Evolutionary conservation across 2,113 vertebrate genomes (phyloP).

Genomic region (Muscicapa adusta): DNA sequence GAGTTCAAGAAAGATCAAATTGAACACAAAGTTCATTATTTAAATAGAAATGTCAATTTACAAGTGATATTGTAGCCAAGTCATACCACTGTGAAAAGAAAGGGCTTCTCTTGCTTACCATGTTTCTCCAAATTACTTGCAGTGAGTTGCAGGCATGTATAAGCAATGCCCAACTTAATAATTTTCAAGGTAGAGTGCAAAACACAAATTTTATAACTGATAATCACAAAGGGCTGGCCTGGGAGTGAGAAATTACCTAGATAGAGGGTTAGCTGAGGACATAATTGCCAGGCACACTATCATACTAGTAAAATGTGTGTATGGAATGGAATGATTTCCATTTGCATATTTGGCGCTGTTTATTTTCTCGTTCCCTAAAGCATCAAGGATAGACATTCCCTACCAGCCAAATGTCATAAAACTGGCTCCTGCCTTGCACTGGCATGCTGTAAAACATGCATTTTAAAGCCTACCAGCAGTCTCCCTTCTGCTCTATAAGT

Average conservation of each 20-base stretch:
- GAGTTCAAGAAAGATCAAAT: background rate
- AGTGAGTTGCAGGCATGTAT: background rate
- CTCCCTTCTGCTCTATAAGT: constrained; percentile 5
- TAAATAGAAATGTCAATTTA: background rate
- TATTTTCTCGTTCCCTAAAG: constrained; percentile 12
- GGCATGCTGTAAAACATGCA: background rate
- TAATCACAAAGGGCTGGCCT: background rate
- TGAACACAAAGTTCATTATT: background rate
- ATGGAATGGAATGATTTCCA: background rate
- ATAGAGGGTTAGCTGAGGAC: background rate
- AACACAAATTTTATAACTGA: background rate
- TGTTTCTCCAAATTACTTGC: background rate
- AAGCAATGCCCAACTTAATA: background rate
- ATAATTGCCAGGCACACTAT: background rate
- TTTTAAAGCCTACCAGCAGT: background rate
- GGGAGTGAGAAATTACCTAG: background rate
- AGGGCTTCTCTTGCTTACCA: background rate
- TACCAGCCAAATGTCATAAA: constrained; percentile 23
- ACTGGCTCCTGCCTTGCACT: background rate
- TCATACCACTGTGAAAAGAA: background rate
- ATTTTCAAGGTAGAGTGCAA: background rate
- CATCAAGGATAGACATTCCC: background rate
- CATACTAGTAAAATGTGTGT: background rate
- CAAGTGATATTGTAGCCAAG: background rate
- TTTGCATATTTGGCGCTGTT: constrained; percentile 10